Percentiles rank a stretch among this genome's conserved stretches.
Evolutionary conservation across 2,113 vertebrate genomes (phyloP).

Genomic region (Synodontis membranacea): DNA sequence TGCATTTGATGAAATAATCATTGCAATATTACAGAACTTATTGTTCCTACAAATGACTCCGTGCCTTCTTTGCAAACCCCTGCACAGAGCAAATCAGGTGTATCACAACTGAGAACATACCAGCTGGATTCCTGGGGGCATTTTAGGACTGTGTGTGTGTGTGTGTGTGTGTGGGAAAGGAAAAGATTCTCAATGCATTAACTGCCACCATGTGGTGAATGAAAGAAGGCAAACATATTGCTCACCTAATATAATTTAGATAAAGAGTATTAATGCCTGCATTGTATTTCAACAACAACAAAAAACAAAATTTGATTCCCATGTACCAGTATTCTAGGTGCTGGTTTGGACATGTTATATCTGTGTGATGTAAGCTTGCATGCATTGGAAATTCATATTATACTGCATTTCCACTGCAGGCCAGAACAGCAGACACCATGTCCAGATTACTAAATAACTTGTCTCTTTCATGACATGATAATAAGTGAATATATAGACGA

Average conservation of each 20-base stretch:
- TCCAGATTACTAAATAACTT: neutral
- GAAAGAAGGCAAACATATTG: neutral
- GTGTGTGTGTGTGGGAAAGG: neutral
- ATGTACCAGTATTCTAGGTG: neutral
- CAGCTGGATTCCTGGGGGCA: neutral
- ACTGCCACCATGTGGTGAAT: conserved; percentile 65
- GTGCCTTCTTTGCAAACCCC: neutral
- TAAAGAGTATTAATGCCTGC: too few relatives aligned
- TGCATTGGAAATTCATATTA: neutral
- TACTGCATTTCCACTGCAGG: neutral
- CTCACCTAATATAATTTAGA: neutral
- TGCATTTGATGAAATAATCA: neutral
- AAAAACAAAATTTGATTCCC: neutral
- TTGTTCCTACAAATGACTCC: neutral
- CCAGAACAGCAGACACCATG: neutral
- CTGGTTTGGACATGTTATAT: neutral
- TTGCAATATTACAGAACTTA: neutral
- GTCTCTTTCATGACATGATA: neutral
- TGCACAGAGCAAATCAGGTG: neutral
- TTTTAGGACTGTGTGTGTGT: neutral
- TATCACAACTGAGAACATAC: neutral
- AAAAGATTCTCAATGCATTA: conserved; percentile 7
- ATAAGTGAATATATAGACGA: neutral
- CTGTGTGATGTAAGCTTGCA: neutral
- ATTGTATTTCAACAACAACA: neutral